phyloP scores from a whole-genome alignment of 2,888 invertebrate species.

The Ferdinandea cuprea region DNA sequence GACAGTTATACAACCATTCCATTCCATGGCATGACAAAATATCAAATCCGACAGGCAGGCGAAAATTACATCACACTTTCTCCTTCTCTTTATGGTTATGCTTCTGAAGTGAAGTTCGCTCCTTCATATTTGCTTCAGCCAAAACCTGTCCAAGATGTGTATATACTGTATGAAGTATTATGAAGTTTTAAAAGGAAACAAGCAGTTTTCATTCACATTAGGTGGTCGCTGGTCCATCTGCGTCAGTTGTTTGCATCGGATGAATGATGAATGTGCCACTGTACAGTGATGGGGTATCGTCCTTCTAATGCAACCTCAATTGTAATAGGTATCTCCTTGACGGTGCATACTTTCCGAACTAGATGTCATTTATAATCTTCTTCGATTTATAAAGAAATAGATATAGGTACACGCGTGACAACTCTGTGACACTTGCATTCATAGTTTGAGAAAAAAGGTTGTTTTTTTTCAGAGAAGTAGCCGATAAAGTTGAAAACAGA shows the following conservation, averaged over 20 bases:
- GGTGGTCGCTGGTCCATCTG: constrained; percentile 40
- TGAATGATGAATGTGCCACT: constrained; percentile 70
- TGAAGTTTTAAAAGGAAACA: neutral
- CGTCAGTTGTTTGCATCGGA: constrained; percentile 54
- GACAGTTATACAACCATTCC: constrained; percentile 44
- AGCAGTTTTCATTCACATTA: constrained; percentile 37
- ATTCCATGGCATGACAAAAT: constrained; percentile 44
- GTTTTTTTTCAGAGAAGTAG: neutral
- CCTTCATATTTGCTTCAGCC: neutral
- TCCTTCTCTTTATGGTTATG: constrained; percentile 14
- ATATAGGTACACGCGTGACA: constrained; percentile 33
- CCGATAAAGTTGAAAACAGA: too few species aligned
- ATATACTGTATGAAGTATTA: too few species aligned
- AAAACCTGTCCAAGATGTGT: constrained; percentile 24
- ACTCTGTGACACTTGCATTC: constrained; percentile 26
- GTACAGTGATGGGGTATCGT: constrained; percentile 60
- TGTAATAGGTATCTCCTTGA: constrained; percentile 11
- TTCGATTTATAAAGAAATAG: constrained; percentile 64
- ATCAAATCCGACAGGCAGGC: constrained; percentile 59
- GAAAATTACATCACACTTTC: constrained; percentile 69
- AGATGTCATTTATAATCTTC: constrained; percentile 63
- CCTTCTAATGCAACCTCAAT: constrained; percentile 48
- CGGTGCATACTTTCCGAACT: constrained; percentile 19
- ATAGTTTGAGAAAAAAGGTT: neutral
- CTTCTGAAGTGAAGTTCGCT: neutral